A percentile compares a stretch with the other conserved stretches of the same genome.
Conservation (phyloP, 2,797 vertebrate species). For the Serranus cabrilla region DNA sequence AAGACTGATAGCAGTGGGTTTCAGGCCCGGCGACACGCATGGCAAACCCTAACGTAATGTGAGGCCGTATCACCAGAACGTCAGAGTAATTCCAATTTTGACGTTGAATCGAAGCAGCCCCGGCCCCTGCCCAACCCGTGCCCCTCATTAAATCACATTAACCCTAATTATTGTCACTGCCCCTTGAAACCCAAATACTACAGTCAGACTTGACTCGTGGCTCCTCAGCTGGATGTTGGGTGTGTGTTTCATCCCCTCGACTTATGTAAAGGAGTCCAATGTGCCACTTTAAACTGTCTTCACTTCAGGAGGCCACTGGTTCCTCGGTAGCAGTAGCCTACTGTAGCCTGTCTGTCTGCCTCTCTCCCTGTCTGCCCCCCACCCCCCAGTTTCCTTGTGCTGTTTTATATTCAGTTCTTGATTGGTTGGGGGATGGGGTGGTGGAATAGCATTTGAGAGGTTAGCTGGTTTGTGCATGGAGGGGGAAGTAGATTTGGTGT, state of each 20-base stretch:
- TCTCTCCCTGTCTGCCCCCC: constrained; percentile 24
- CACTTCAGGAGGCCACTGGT: constrained; percentile 75
- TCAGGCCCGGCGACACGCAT: background rate
- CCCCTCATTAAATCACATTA: constrained; percentile 81
- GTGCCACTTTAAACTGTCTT: constrained; percentile 71
- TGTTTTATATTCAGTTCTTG: constrained; percentile 82
- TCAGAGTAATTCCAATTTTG: constrained; percentile 70
- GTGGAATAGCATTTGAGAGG: constrained; percentile 71
- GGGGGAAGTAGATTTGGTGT: constrained; percentile 57
- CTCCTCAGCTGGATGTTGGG: constrained; percentile 69
- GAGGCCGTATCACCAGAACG: constrained; percentile 44
- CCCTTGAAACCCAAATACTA: constrained; percentile 67
- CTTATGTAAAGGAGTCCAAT: constrained; percentile 61
- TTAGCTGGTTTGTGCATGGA: constrained; percentile 67
- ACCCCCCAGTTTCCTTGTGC: constrained; percentile 66
- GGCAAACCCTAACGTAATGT: constrained; percentile 25
- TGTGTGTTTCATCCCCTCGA: constrained; percentile 65
- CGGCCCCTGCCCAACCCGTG: constrained; percentile 43
- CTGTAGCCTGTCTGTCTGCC: constrained; percentile 34
- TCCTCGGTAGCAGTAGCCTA: constrained; percentile 55
- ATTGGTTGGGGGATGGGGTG: constrained; percentile 81
- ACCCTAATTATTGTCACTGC: constrained; percentile 76
- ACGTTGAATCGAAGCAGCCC: constrained; percentile 55
- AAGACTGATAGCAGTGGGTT: constrained; percentile 27
- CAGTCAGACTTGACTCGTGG: constrained; percentile 54